Base-by-base conservation (phyloP, 1,140 invertebrate genomes). In the Aphis craccivora region DNA sequence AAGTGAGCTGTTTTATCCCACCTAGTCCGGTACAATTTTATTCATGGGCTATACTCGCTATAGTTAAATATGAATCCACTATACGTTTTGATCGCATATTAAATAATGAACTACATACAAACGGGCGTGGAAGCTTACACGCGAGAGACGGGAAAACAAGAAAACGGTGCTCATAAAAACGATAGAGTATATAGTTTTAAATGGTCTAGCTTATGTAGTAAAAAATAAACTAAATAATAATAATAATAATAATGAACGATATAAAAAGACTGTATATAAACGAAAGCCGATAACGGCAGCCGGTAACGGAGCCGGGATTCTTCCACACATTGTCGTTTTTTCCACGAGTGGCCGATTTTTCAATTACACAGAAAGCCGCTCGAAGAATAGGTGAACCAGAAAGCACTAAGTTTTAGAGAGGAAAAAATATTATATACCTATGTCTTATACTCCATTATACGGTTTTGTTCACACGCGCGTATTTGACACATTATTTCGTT, bases 301-400 rank as follows among this genome's bases (percentile, higher is more conserved):
- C 20, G 76, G 22, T 22, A 37, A 20, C 81, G 22, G 35, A 8
- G 37, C 6, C 1, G 76, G 8, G 35, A 35, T 83, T 37, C 8
- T 40, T 35, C n/a, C 35, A 23, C 35, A n/a, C 35, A 81, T 35
- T 5, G 81, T 6, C 35, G 81, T 2, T 0, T 8, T 83, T 37
- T 83, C n/a, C 35, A 83, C 81, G 35, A 83, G 81, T 37, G 81
- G 81, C 81, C 35, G 35, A 76, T 83, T 83, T 83, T 83, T 83
- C 81, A 83, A 83, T 83, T 83, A 83, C 81, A 83, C 35, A 83
- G 37, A 83, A 40, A 83, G 35, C 81, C 81, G 81, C 81, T 23
- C 6, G 35, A 35, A 23, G 37, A 35, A 83, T 37, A 35, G 37
- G 6, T 23, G 35, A 2, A 0, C 30, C 6, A 37, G 35, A 23